A percentile compares a stretch with the other conserved stretches of the same genome.
Evolutionary conservation across 2,888 invertebrate genomes (phyloP).

Genomic region (Podabrus alpinus): DNA sequence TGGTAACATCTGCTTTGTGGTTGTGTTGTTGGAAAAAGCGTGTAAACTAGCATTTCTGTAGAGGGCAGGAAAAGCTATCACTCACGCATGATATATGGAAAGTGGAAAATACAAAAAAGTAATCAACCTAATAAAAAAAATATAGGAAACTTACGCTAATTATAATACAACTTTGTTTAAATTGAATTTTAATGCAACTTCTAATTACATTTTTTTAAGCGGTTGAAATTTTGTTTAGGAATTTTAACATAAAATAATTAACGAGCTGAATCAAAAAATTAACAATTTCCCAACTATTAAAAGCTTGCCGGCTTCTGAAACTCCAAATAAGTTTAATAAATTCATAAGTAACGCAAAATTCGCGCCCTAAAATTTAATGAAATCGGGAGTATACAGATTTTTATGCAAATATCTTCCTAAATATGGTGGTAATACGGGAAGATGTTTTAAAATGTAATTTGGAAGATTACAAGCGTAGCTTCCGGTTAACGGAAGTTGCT

Average conservation of each 20-base stretch:
- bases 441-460: not conserved
- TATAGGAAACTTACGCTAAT: not conserved
- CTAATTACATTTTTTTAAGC: not conserved
- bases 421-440: not conserved
- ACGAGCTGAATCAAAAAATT: not conserved
- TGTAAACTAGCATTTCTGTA: not conserved
- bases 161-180: not conserved
- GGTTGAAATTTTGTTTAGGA: not conserved
- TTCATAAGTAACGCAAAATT: not conserved
- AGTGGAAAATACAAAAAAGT: not conserved
- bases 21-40: not conserved
- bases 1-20: not conserved
- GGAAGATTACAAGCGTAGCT: not conserved
- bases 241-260: not conserved
- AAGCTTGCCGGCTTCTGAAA: not conserved
- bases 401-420: not conserved
- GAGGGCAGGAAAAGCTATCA: not conserved
- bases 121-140: not conserved
- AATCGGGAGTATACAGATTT: not conserved
- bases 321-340: not conserved
- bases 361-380: not conserved
- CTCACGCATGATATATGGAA: not conserved
- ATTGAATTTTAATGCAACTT: not conserved
- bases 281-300: not conserved
- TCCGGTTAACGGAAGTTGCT: not conserved